Evolutionary conservation across 2,888 invertebrate genomes (phyloP).

Genomic region (Gymnocheta viridis): DNA sequence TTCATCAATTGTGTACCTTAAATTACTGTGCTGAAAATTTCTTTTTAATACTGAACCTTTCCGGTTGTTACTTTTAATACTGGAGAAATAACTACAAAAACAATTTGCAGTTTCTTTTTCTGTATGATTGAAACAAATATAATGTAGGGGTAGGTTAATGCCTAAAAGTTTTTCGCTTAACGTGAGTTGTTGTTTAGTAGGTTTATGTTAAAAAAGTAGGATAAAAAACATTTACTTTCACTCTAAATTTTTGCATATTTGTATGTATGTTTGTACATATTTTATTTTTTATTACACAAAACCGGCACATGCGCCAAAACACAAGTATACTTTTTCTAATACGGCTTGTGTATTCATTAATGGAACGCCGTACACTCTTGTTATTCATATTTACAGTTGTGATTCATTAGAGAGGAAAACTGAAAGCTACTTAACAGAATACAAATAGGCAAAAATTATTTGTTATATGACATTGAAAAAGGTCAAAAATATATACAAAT

Average conservation of each 20-base stretch:
- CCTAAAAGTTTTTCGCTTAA: neutral
- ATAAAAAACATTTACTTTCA: slow-evolving; percentile 48
- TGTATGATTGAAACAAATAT: neutral
- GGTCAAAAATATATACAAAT: slow-evolving; percentile 65
- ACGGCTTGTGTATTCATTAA: slow-evolving; percentile 5
- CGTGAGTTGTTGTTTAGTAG: slow-evolving; percentile 7
- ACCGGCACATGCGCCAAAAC: slow-evolving; percentile 65
- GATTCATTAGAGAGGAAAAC: slow-evolving; percentile 41
- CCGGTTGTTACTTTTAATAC: slow-evolving; percentile 12
- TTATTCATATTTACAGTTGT: slow-evolving; percentile 31
- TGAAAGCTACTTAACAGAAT: slow-evolving; percentile 12
- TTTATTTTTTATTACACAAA: slow-evolving; percentile 30
- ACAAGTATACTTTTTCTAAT: neutral
- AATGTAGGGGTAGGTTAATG: neutral
- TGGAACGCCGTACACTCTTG: neutral
- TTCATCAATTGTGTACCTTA: slow-evolving; percentile 9
- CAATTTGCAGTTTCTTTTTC: neutral
- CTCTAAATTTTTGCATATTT: slow-evolving; percentile 6
- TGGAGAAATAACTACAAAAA: slow-evolving; percentile 10
- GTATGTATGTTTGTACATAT: neutral
- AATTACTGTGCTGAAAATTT: neutral
- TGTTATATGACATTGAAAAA: slow-evolving; percentile 68
- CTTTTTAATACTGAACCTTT: slow-evolving; percentile 35
- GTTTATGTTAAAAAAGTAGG: neutral
- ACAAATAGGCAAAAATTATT: slow-evolving; percentile 22